These are phyloP conservation scores for Botia almorhae DNA, from an alignment of 2,797 vertebrate genomes.

Conservation along the genomic window DNA sequence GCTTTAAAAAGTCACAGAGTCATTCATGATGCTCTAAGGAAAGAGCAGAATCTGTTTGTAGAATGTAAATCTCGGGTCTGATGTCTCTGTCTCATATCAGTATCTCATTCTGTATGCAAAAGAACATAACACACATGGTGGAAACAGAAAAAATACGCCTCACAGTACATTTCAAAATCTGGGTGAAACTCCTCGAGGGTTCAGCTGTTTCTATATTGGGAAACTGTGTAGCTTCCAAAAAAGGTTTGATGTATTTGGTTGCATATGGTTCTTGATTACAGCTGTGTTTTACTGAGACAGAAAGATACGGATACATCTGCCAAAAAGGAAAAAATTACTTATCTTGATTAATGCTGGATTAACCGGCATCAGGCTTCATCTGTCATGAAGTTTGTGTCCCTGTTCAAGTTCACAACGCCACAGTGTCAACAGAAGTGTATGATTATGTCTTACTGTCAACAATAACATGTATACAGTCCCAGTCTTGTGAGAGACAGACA, in stretches of 20 bases:
- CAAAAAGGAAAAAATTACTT: slow-evolving; percentile 10
- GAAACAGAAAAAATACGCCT: slow-evolving; percentile 9
- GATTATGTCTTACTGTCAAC: slow-evolving; percentile 19
- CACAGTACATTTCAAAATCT: slow-evolving; percentile 22
- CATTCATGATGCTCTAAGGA: slow-evolving; percentile 20
- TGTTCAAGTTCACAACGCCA: slow-evolving; percentile 25
- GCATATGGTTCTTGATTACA: slow-evolving; percentile 11
- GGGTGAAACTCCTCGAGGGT: slow-evolving; percentile 34
- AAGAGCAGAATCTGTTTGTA: slow-evolving; percentile 35
- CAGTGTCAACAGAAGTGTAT: slow-evolving; percentile 40
- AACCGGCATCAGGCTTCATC: slow-evolving; percentile 21
- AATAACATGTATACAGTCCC: slow-evolving; percentile 23
- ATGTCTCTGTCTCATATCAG: slow-evolving; percentile 39
- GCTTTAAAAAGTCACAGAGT: slow-evolving; percentile 36
- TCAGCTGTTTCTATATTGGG: slow-evolving; percentile 20
- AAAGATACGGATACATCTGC: neutral
- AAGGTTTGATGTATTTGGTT: slow-evolving; percentile 30
- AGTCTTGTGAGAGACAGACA: neutral
- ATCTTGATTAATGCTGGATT: slow-evolving; percentile 40
- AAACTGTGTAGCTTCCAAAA: slow-evolving; percentile 22
- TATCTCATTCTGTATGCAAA: slow-evolving; percentile 16
- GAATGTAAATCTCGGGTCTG: slow-evolving; percentile 50
- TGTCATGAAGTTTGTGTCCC: slow-evolving; percentile 21
- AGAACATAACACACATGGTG: slow-evolving; percentile 32
- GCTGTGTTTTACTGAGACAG: neutral